phyloP scores from a whole-genome alignment of 2,113 vertebrate genomes.

The Myocastor coypus region DNA sequence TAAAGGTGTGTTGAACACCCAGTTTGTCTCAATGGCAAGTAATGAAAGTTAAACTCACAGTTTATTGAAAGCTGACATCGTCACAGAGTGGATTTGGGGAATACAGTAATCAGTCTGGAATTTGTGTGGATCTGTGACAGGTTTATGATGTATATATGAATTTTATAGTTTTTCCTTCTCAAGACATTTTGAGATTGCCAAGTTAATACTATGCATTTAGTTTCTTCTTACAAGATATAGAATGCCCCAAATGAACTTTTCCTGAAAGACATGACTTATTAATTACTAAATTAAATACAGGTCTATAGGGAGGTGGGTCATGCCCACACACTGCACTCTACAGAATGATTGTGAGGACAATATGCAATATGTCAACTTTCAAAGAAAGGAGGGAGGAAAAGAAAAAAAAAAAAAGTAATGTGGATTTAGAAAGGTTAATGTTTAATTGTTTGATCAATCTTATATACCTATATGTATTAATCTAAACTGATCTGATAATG shows the following conservation, averaged over 20 bases:
- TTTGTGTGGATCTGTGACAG: conserved; percentile 30
- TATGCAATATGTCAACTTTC: too few species aligned
- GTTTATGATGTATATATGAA: conserved; percentile 36
- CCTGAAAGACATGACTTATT: conserved; percentile 38
- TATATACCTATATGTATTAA: too few species aligned
- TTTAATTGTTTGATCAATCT: too few species aligned
- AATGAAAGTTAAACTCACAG: conserved; percentile 43
- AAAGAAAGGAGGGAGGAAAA: too few species aligned
- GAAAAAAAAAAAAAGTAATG: too few species aligned
- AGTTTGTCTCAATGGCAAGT: conserved; percentile 25
- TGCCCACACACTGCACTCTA: too few species aligned
- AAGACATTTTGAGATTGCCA: conserved; percentile 43
- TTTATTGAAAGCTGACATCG: conserved; percentile 32
- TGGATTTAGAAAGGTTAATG: too few species aligned
- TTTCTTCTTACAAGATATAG: conserved; percentile 24
- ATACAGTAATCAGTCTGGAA: conserved; percentile 34
- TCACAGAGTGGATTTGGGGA: conserved; percentile 15
- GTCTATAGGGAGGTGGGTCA: too few species aligned
- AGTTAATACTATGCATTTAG: conserved; percentile 48
- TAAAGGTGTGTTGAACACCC: neutral
- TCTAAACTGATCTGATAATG: too few species aligned
- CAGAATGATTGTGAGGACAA: too few species aligned
- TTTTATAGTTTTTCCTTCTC: conserved; percentile 44
- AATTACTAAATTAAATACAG: conserved; percentile 42
- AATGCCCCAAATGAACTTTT: conserved; percentile 20